phyloP scores from a whole-genome alignment of 2,888 invertebrate genomes.

The Ptychoptera contaminata region DNA sequence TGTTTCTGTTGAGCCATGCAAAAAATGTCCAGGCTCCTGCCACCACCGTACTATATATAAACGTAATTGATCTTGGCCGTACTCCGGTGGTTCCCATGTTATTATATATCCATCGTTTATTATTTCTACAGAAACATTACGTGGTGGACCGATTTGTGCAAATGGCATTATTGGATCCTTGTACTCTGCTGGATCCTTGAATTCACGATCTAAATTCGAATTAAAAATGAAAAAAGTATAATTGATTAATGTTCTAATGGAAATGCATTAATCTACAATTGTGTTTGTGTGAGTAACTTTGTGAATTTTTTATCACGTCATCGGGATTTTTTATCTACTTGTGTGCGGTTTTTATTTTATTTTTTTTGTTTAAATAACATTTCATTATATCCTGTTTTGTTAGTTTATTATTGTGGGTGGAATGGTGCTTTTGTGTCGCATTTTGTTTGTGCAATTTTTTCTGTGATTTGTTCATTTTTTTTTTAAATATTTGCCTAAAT shows the following conservation, averaged over 20 bases:
- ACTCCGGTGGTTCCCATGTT: slow-evolving; percentile 52
- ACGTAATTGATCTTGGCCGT: slow-evolving; percentile 38
- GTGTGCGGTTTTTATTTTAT: too few species aligned
- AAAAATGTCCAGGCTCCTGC: slow-evolving; percentile 43
- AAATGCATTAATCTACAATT: too few species aligned
- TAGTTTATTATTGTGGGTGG: slow-evolving; percentile 7
- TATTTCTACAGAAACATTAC: slow-evolving; percentile 52
- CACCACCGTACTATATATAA: slow-evolving; percentile 57
- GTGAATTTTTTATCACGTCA: too few species aligned
- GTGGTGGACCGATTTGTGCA: slow-evolving; percentile 41
- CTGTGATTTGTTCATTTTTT: slow-evolving; percentile 11
- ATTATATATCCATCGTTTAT: slow-evolving; percentile 62
- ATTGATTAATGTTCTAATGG: too few species aligned
- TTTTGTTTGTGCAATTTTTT: slow-evolving; percentile 6
- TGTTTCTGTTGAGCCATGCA: slow-evolving; percentile 52
- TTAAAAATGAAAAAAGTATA: not conserved
- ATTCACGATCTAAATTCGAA: slow-evolving; percentile 9
- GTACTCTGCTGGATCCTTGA: slow-evolving; percentile 13
- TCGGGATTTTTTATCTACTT: too few species aligned
- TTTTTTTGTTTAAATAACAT: too few species aligned
- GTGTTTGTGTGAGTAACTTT: too few species aligned
- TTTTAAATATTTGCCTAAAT: not conserved
- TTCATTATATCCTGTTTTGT: too few species aligned
- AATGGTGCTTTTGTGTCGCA: slow-evolving; percentile 8
- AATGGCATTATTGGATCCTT: slow-evolving; percentile 13